Evolutionary conservation across 2,888 invertebrate species (phyloP).

Genomic region (Mythimna pallens): DNA sequence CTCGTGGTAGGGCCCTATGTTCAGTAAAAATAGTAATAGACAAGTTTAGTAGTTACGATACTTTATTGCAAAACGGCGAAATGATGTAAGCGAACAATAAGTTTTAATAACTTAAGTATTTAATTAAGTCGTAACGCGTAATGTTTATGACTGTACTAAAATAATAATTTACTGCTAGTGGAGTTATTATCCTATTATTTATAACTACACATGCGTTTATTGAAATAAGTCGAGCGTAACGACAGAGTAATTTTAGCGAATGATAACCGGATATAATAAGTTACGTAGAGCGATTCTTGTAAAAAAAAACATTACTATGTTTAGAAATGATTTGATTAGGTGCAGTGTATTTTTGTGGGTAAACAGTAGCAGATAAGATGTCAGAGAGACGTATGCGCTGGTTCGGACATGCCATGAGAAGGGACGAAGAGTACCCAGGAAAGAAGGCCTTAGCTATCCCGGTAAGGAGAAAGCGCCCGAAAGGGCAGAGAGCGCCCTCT

Average conservation of each 20-base stretch:
- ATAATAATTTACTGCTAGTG: conserved; percentile 37
- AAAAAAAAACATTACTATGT: background rate
- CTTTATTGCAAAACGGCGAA: conserved; percentile 11
- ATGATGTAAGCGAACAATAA: conserved; percentile 32
- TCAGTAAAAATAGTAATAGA: conserved; percentile 32
- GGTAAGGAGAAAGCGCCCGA: too few relatives aligned
- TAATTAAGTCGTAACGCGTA: conserved; percentile 26
- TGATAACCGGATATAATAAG: conserved; percentile 31
- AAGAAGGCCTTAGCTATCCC: too few relatives aligned
- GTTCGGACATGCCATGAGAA: too few relatives aligned
- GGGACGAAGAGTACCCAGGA: too few relatives aligned
- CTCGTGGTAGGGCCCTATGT: too few relatives aligned
- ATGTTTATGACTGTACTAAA: conserved; percentile 41
- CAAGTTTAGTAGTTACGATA: background rate
- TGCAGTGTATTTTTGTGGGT: too few relatives aligned
- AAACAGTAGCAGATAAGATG: too few relatives aligned
- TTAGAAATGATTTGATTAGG: background rate
- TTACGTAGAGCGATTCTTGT: background rate
- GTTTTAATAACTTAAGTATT: conserved; percentile 40
- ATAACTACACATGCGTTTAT: conserved; percentile 32
- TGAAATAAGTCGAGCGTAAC: conserved; percentile 32
- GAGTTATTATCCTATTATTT: conserved; percentile 44
- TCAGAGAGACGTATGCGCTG: too few relatives aligned
- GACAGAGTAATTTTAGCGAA: conserved; percentile 40
- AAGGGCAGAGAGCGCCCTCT: too few relatives aligned